These are phyloP conservation scores for Chloroclysta siterata DNA, from an alignment of 2,888 invertebrate species.

Conservation along the genomic window DNA sequence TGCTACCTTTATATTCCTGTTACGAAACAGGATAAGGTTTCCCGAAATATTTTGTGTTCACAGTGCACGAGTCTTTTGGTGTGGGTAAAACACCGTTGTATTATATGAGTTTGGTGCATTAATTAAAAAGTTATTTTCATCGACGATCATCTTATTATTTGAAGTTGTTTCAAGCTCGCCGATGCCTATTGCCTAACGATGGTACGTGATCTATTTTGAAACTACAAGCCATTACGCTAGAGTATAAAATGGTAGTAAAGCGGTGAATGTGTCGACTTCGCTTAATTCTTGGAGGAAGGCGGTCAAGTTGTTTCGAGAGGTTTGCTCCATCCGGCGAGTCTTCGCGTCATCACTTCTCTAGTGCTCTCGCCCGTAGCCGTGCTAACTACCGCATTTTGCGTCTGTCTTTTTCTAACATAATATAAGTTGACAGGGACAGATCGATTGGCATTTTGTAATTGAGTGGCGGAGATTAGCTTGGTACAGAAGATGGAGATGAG, in stretches of 20 bases:
- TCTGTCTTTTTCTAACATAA: constrained; percentile 69
- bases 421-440: constrained; percentile 66
- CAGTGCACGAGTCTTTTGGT: constrained; percentile 32
- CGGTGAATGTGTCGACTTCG: constrained; percentile 62
- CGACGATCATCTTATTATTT: constrained; percentile 42
- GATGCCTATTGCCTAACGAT: constrained; percentile 29
- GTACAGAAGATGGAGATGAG: constrained; percentile 53
- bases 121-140: constrained; percentile 44
- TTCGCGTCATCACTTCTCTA: constrained; percentile 68
- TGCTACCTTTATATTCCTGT: constrained; percentile 51
- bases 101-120: constrained; percentile 36
- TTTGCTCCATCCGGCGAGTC: constrained; percentile 55
- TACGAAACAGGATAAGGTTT: constrained; percentile 49
- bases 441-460: constrained; percentile 56
- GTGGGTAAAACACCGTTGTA: constrained; percentile 28
- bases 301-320: constrained; percentile 76
- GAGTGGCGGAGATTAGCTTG: constrained; percentile 54
- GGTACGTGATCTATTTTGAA: constrained; percentile 38
- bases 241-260: constrained; percentile 38
- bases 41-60: constrained; percentile 33
- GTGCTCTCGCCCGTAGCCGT: constrained; percentile 64
- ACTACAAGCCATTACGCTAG: constrained; percentile 38
- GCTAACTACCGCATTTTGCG: constrained; percentile 53
- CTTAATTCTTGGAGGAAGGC: constrained; percentile 70
- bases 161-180: constrained; percentile 41